A percentile compares a stretch with the other conserved stretches of the same genome.
These are phyloP conservation scores for Papilio aristodemus DNA, from an alignment of 1,140 invertebrate species.

Conservation along the genomic window DNA sequence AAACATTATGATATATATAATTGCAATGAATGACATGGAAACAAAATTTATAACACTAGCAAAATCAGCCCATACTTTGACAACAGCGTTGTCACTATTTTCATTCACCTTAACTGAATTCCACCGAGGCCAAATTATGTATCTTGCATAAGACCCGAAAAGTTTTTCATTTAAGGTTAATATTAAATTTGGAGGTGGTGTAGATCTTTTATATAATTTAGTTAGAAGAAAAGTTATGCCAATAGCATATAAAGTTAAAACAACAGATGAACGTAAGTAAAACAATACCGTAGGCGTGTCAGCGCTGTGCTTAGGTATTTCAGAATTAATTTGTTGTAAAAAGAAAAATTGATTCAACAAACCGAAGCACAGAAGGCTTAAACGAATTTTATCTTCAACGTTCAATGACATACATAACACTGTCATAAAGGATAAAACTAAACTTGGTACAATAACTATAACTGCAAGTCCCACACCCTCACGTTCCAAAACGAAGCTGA, in stretches of 20 bases:
- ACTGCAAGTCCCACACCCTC: conserved; percentile 42
- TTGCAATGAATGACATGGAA: conserved; percentile 29
- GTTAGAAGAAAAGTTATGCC: conserved; percentile 43
- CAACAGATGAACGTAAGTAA: conserved; percentile 43
- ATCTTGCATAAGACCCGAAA: conserved; percentile 35
- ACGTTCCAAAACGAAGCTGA: conserved; percentile 48
- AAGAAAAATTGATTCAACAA: conserved; percentile 48
- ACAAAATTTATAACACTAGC: conserved; percentile 44
- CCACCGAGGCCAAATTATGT: conserved; percentile 41
- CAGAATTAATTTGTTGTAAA: conserved; percentile 37
- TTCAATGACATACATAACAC: conserved; percentile 43
- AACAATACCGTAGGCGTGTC: conserved; percentile 47
- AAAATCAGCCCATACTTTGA: conserved; percentile 43
- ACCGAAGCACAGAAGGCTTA: conserved; percentile 43
- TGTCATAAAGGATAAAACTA: conserved; percentile 43
- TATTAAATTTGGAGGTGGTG: conserved; percentile 37
- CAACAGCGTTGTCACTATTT: conserved; percentile 23
- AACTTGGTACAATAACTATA: conserved; percentile 42
- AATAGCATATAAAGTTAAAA: conserved; percentile 41
- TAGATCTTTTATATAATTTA: conserved; percentile 35
- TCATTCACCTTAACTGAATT: neutral
- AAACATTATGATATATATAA: conserved; percentile 39
- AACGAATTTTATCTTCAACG: conserved; percentile 34
- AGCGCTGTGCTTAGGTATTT: conserved; percentile 44
- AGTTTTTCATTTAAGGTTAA: conserved; percentile 39